phyloP scores from a whole-genome alignment of 2,797 vertebrate species.

The Mus spretus region DNA sequence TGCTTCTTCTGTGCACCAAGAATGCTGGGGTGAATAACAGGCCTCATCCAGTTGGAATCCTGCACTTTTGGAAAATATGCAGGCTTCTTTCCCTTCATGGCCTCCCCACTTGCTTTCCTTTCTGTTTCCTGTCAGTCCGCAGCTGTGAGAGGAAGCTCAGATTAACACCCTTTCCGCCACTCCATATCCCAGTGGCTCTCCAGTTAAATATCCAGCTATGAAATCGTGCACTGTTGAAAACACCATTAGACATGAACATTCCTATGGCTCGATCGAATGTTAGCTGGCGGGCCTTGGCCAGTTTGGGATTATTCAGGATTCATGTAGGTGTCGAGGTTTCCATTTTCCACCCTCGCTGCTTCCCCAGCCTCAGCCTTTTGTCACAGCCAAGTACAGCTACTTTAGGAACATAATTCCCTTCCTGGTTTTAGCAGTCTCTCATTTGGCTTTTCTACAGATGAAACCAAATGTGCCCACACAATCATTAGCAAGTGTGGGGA shows the following conservation, averaged over 20 bases:
- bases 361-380: background rate
- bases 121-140: background rate
- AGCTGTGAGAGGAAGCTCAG: background rate
- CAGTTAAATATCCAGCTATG: constrained; percentile 1
- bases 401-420: constrained; percentile 43
- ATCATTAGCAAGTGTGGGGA: constrained; percentile 78
- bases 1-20: background rate
- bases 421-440: constrained; percentile 45
- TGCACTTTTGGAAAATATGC: background rate
- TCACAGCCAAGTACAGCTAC: background rate
- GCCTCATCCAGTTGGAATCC: background rate
- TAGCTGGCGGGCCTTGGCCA: background rate
- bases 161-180: background rate
- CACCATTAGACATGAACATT: background rate
- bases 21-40: background rate
- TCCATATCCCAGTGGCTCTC: background rate
- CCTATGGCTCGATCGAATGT: background rate
- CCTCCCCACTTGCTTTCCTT: background rate
- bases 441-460: constrained; percentile 72
- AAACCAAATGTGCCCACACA: constrained; percentile 72
- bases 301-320: background rate
- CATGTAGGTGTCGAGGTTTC: background rate
- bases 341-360: constrained; percentile 1
- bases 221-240: background rate
- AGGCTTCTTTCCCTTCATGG: background rate